Conservation (phyloP, 2,113 vertebrate genomes). For the Argyrosomus japonicus region DNA sequence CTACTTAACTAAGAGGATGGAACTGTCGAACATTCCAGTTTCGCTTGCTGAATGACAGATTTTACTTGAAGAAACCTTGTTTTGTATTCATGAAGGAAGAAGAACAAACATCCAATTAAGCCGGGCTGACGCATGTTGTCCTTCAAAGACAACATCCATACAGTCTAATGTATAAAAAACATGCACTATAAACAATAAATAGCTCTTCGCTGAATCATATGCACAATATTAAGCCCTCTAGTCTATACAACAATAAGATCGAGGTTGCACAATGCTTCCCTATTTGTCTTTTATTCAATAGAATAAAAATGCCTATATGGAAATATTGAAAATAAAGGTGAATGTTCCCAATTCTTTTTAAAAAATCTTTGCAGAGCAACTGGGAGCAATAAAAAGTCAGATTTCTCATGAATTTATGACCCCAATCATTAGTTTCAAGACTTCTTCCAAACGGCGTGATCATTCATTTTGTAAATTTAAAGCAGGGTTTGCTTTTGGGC, state of each 20-base stretch:
- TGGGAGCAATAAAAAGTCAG: no score
- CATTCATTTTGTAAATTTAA: no score
- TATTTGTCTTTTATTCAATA: not conserved
- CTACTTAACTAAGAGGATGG: not conserved
- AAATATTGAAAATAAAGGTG: not conserved
- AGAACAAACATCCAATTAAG: not conserved
- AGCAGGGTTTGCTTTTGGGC: no score
- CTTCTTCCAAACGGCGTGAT: no score
- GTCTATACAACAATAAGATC: not conserved
- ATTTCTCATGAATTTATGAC: no score
- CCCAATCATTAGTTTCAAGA: no score
- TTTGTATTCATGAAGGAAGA: constrained; percentile 31
- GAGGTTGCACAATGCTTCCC: not conserved
- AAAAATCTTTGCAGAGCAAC: not conserved
- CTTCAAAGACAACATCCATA: not conserved
- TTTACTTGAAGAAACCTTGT: not conserved
- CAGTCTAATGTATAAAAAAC: not conserved
- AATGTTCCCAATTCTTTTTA: not conserved
- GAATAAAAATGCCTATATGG: not conserved
- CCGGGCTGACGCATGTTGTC: not conserved
- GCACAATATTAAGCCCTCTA: not conserved
- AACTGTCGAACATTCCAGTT: constrained; percentile 41
- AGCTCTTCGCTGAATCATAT: not conserved
- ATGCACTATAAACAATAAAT: not conserved
- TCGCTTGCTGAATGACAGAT: constrained; percentile 31